Evolutionary conservation across 30 jellyfish, hydroid and myxozoan genomes (phyloP).

Genomic region (Morbakka virulenta): DNA sequence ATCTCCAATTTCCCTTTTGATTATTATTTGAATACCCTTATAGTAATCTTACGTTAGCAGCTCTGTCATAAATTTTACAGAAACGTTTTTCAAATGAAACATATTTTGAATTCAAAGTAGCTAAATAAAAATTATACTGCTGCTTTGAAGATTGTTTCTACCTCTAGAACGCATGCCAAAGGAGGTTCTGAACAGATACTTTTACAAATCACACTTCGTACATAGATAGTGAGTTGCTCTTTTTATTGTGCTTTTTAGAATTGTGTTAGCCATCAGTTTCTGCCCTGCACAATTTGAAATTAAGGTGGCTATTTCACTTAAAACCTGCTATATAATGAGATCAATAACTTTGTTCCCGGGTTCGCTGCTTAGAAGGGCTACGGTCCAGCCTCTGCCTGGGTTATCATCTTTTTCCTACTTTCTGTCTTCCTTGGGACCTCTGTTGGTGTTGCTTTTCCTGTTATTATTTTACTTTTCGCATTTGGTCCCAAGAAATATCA

Average conservation of each 20-base stretch:
- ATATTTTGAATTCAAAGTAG: neutral
- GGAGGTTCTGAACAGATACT: conserved; percentile 18
- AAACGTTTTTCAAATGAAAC: conserved; percentile 19
- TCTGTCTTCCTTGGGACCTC: too few relatives aligned
- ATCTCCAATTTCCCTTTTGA: conserved; percentile 12
- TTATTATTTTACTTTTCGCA: too few relatives aligned
- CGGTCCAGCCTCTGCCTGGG: conserved; percentile 34
- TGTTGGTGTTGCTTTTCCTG: too few relatives aligned
- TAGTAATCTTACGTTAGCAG: conserved; percentile 4
- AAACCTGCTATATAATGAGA: conserved; percentile 4
- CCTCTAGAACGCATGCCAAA: conserved; percentile 1
- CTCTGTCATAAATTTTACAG: conserved; percentile 42
- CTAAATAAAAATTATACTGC: neutral
- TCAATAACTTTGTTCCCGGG: conserved; percentile 26
- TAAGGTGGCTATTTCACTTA: neutral
- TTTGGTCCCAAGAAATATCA: too few relatives aligned
- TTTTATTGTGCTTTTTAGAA: conserved; percentile 23
- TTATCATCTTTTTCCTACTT: too few relatives aligned
- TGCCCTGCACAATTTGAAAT: conserved; percentile 11
- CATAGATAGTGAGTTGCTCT: conserved; percentile 40
- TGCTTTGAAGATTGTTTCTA: conserved; percentile 22
- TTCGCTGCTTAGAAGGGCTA: conserved; percentile 28
- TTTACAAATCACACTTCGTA: conserved; percentile 9
- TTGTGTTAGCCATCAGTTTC: conserved; percentile 33
- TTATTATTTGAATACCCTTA: conserved; percentile 30